Evolutionary conservation across 2,797 vertebrate genomes (phyloP).

Genomic region (Gymnodraco acuticeps): DNA sequence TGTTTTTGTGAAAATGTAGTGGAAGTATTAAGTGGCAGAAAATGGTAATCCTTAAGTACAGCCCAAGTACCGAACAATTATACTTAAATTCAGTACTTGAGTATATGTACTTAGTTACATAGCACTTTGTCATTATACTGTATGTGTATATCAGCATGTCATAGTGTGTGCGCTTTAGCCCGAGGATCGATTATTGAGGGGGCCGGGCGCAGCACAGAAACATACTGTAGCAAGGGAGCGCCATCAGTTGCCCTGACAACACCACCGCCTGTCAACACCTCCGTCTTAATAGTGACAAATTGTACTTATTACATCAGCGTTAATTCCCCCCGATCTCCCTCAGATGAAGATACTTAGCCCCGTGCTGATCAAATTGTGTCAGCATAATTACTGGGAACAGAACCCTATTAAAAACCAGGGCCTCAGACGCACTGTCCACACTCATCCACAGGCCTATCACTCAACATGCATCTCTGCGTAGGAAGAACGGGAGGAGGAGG

Average conservation of each 20-base stretch:
- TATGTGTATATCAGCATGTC: conserved; percentile 37
- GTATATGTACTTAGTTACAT: no score
- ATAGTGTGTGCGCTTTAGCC: conserved; percentile 56
- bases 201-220: conserved; percentile 69
- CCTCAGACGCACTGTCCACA: conserved; percentile 84
- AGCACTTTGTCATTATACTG: conserved; percentile 34
- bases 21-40: no score
- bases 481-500: conserved; percentile 40
- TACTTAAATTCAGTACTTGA: no score
- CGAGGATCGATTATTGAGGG: conserved; percentile 73
- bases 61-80: no score
- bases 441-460: conserved; percentile 79
- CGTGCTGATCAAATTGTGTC: conserved; percentile 92
- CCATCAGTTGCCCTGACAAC: conserved; percentile 88
- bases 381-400: conserved; percentile 95
- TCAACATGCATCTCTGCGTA: conserved; percentile 77
- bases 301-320: conserved; percentile 95
- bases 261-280: conserved; percentile 90
- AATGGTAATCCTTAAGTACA: no score
- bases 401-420: conserved; percentile 91
- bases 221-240: conserved; percentile 74
- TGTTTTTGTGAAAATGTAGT: no score
- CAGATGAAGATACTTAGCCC: conserved; percentile 95
- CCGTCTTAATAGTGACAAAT: conserved; percentile 93
- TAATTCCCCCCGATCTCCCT: conserved; percentile 92